phyloP scores from a whole-genome alignment of 2,113 vertebrate species.

The Anser brachyrhynchus region DNA sequence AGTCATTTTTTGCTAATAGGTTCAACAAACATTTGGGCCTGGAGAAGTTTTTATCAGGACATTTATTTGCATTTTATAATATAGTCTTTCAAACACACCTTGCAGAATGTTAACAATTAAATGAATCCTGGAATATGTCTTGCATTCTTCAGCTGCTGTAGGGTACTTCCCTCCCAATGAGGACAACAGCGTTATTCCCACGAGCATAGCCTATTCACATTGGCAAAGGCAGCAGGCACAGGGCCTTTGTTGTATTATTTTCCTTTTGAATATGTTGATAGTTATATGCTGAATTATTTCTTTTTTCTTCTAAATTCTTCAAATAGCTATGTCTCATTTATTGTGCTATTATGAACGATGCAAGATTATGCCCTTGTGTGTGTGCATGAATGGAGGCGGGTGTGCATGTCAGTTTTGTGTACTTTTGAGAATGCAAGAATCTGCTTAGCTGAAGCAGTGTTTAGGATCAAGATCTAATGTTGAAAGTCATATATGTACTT shows the following conservation, averaged over 20 bases:
- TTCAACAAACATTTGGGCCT: background rate
- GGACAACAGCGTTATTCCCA: background rate
- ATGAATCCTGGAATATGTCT: background rate
- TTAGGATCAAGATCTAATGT: background rate
- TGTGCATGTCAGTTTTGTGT: background rate
- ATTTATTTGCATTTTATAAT: background rate
- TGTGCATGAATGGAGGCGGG: background rate
- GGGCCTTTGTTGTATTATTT: background rate
- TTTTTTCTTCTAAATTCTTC: background rate
- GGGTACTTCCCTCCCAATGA: background rate
- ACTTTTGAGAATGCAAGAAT: background rate
- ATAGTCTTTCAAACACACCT: background rate
- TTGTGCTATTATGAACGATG: background rate
- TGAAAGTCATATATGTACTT: background rate
- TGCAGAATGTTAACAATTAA: background rate
- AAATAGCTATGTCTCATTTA: background rate
- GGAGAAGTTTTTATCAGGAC: background rate
- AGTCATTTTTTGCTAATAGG: conserved; percentile 4
- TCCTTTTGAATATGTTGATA: background rate
- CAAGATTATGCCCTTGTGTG: background rate
- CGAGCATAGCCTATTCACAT: background rate
- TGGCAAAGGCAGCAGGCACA: background rate
- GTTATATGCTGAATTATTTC: background rate
- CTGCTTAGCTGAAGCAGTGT: background rate
- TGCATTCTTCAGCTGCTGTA: background rate